Conservation (phyloP, 2,113 vertebrate genomes). For the Spea bombifrons region DNA sequence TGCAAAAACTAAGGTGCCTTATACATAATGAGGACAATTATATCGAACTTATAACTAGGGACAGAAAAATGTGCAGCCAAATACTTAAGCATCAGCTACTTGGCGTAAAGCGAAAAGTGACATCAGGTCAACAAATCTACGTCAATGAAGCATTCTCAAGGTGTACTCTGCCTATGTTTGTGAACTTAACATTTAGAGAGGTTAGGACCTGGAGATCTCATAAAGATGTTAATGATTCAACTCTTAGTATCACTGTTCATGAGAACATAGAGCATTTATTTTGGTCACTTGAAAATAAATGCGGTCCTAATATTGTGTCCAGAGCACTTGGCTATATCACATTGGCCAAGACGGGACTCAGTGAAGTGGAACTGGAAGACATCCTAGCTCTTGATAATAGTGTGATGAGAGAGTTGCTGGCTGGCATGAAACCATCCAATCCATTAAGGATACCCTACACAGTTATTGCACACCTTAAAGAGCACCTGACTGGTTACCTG, state of each 20-base stretch:
- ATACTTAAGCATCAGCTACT: slow-evolving; percentile 94
- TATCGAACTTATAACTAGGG: slow-evolving; percentile 83
- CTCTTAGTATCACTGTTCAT: slow-evolving; percentile 90
- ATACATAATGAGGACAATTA: slow-evolving; percentile 88
- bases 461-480: slow-evolving; percentile 87
- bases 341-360: slow-evolving; percentile 90
- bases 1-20: slow-evolving; percentile 90
- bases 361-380: slow-evolving; percentile 93
- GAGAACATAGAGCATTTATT: slow-evolving; percentile 96
- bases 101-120: slow-evolving; percentile 90
- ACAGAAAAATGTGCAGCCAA: slow-evolving; percentile 95
- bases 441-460: slow-evolving; percentile 88
- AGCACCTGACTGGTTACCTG: slow-evolving; percentile 90
- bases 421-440: slow-evolving; percentile 75
- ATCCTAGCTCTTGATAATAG: slow-evolving; percentile 93
- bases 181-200: slow-evolving; percentile 94
- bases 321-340: slow-evolving; percentile 94
- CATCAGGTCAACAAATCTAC: slow-evolving; percentile 97
- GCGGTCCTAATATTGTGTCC: slow-evolving; percentile 83
- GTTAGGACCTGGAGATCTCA: slow-evolving; percentile 94
- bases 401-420: slow-evolving; percentile 83
- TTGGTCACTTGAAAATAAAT: slow-evolving; percentile 86
- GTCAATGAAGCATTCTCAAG: slow-evolving; percentile 94
- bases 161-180: slow-evolving; percentile 96
- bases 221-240: slow-evolving; percentile 92